These are phyloP conservation scores for Fregata magnificens DNA, from an alignment of 2,113 vertebrate genomes.

Conservation along the genomic window DNA sequence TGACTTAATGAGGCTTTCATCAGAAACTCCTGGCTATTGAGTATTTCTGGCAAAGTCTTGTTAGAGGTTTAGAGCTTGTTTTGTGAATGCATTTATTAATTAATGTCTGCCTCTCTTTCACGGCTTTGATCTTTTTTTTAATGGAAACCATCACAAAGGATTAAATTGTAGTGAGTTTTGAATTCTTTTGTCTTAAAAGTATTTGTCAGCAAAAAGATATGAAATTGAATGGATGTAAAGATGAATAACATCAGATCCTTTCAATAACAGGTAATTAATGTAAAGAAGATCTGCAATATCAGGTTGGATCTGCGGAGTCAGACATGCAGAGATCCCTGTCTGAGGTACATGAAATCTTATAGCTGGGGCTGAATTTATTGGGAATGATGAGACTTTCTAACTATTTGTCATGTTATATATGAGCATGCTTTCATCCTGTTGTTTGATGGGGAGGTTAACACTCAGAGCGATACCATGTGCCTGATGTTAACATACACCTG, in stretches of 20 bases:
- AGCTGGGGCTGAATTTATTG: background rate
- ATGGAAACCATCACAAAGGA: background rate
- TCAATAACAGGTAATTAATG: background rate
- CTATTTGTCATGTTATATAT: background rate
- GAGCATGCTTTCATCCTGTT: background rate
- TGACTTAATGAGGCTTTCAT: conserved; percentile 1
- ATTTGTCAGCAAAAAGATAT: background rate
- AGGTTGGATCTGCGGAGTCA: background rate
- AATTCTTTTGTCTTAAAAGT: background rate
- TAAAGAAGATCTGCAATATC: background rate
- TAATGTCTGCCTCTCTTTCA: background rate
- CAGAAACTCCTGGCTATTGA: background rate
- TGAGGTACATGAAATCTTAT: background rate
- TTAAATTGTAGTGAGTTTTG: background rate
- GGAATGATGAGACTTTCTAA: background rate
- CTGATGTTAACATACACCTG: background rate
- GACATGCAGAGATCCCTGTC: background rate
- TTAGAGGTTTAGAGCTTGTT: conserved; percentile 9
- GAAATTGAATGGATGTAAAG: background rate
- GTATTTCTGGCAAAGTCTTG: background rate
- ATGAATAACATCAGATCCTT: background rate
- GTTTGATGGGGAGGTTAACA: background rate
- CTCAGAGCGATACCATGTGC: background rate
- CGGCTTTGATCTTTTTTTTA: background rate
- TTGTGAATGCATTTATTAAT: background rate